Evolutionary conservation across 2,888 invertebrate species (phyloP), one percentile per base, ranked within the genome.

Genomic region (Mythimna vitellina): DNA sequence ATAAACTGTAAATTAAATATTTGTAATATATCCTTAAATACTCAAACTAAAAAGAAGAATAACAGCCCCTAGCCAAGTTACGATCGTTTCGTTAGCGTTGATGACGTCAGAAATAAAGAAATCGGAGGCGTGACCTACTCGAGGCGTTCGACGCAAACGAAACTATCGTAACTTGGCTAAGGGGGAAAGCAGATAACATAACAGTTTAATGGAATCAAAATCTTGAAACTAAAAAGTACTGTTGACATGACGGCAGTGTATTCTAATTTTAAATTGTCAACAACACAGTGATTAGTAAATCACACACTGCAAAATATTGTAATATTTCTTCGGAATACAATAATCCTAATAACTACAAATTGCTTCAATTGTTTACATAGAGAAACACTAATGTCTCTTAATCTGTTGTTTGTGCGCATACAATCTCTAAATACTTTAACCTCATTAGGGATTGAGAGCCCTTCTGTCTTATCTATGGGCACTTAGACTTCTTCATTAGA

Each of bases 371-470:
- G 51, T 49, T 82, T 58, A 67, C 54, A 29, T 53, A 65, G 46
- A 65, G 9, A 80, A 56, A 46, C 42, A 67, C 71, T 74, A 76
- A 66, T 65, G 54, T 42, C 29, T 35, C 53, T 20, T 73, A 76
- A 78, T 73, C 65, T 69, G n/a, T 82, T 85, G 81, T 83, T 82
- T 72, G 65, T 65, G 56, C 63, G 53, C 69, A 63, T 63, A 74
- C 72, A 76, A 79, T 81, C 81, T 80, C 66, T 82, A 81, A 83
- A 78, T 83, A 85, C 79, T 84, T 84, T 75, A 80, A 64, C 70
- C 84, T 86, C 87, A 86, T 89, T 89, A 88, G 75, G 35, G 67
- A 76, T 76, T 83, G 73, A 66, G 69, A 71, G 72, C 67, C 77
- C 71, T 69, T 78, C 76, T 80, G 81, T 80, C 54, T 86, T 85